Evolutionary conservation across 2,797 vertebrate genomes (phyloP), one percentile per base, ranked within the genome.

Genomic region (Thripadectes ignobilis): DNA sequence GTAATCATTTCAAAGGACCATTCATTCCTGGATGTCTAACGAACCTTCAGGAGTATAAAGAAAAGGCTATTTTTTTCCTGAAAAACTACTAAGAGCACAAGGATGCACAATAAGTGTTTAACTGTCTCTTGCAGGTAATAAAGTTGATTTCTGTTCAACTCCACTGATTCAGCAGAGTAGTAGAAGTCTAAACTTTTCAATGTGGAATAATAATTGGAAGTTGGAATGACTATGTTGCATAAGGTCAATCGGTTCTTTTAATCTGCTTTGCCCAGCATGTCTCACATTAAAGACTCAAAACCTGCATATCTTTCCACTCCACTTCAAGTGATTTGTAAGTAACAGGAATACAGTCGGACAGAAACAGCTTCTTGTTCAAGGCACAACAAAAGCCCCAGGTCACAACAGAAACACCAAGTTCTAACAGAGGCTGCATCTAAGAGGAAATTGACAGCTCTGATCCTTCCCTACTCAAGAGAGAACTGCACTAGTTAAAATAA

Each of bases 251-350:
- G 51, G 27, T 66, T 78, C 67, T 89, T 88, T 78, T 92, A 68
- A 96, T 67, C 87, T 68, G 55, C 84, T 90, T 96, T 96, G 36
- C 45, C 51, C 80, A 78, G 83, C 55, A 80, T 27, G 46, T 41
- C 62, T 92, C 84, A 86, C 41, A 54, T 69, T 76, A 83, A 82
- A 41, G 65, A 71, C 30, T 77, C 51, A 75, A 85, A 95, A 84
- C 15, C 51, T 73, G 46, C 52, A 95, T 80, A 88, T 55, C 81
- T 75, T 92, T 85, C 78, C 65, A 66, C 29, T 76, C 52, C 23
- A 62, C 29, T 76, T 49, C 22, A 88, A 67, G 32, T 55, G 62
- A 85, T 52, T 69, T 67, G 27, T 88, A 84, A 81, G 45, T n/a
- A 81, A 71, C 4, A 20, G 57, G 41, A 87, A 84, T 26, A 76